Evolutionary conservation across 2,797 vertebrate genomes (phyloP).

Genomic region (Odontamblyopus rebecca): DNA sequence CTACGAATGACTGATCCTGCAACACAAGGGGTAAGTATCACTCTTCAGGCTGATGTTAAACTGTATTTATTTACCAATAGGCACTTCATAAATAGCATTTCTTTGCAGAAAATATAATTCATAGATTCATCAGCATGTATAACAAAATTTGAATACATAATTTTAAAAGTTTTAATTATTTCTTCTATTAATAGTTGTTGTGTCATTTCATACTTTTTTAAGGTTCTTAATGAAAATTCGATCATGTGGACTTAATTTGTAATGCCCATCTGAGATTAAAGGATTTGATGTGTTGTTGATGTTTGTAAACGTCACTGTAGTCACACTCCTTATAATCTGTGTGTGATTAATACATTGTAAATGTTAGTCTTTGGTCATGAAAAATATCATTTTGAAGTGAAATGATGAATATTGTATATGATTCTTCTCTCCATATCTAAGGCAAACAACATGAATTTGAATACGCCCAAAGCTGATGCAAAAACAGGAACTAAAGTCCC

Average conservation of each 20-base stretch:
- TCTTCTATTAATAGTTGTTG: too few relatives aligned
- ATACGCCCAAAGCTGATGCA: conserved; percentile 75
- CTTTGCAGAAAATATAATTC: not conserved
- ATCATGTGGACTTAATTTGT: conserved; percentile 17
- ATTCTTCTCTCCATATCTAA: not conserved
- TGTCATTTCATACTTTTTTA: not conserved
- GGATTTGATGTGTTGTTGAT: not conserved
- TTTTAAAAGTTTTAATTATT: not conserved
- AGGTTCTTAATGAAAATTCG: not conserved
- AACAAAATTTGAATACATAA: not conserved
- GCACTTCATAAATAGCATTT: not conserved
- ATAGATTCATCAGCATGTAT: not conserved
- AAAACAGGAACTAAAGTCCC: conserved; percentile 72
- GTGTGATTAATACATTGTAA: not conserved
- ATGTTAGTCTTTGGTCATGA: not conserved
- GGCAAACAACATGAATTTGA: conserved; percentile 71
- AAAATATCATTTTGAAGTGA: not conserved
- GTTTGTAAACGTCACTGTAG: not conserved
- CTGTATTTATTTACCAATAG: not conserved
- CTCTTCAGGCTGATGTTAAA: not conserved
- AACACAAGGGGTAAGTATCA: conserved; percentile 38
- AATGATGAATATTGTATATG: too few relatives aligned
- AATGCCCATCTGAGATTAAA: conserved; percentile 31
- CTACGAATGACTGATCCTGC: not conserved
- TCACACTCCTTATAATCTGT: not conserved